phyloP scores from a whole-genome alignment of 2,888 invertebrate genomes.

The Drosophila robusta region DNA sequence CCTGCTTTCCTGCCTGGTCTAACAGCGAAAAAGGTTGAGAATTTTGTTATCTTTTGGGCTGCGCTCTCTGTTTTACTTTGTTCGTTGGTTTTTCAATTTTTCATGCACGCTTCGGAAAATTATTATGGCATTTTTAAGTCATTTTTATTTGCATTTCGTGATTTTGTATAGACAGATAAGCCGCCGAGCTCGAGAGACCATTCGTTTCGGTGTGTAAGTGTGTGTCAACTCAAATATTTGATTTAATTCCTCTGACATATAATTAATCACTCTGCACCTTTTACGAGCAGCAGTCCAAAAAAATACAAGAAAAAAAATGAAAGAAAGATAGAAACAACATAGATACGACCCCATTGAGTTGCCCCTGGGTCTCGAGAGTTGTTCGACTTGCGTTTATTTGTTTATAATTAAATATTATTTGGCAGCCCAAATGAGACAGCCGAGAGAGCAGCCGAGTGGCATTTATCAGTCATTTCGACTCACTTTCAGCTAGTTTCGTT shows the following conservation, averaged over 20 bases:
- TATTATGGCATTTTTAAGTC: conserved; percentile 76
- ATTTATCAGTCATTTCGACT: conserved; percentile 73
- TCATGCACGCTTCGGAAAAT: conserved; percentile 63
- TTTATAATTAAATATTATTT: conserved; percentile 81
- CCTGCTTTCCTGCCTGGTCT: conserved; percentile 25
- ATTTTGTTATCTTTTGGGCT: conserved; percentile 68
- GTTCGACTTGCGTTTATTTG: conserved; percentile 69
- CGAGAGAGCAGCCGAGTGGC: conserved; percentile 64
- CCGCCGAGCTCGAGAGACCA: conserved; percentile 9
- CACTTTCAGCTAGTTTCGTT: conserved; percentile 53
- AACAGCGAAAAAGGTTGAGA: conserved; percentile 50
- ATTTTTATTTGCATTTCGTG: conserved; percentile 81
- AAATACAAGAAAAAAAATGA: conserved; percentile 1
- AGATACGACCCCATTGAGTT: conserved; percentile 36
- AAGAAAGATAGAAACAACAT: conserved; percentile 2
- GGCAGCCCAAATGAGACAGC: conserved; percentile 79
- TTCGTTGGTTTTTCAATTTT: conserved; percentile 68
- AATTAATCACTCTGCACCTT: conserved; percentile 80
- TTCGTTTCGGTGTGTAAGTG: conserved; percentile 14
- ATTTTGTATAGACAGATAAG: conserved; percentile 69
- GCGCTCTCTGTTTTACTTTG: conserved; percentile 9
- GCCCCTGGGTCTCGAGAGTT: conserved; percentile 34
- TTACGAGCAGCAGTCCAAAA: conserved; percentile 45
- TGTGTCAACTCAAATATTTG: conserved; percentile 78
- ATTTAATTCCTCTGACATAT: conserved; percentile 79